These are phyloP conservation scores for Chrysoperla carnea DNA, from an alignment of 1,140 invertebrate species.

Conservation along the genomic window DNA sequence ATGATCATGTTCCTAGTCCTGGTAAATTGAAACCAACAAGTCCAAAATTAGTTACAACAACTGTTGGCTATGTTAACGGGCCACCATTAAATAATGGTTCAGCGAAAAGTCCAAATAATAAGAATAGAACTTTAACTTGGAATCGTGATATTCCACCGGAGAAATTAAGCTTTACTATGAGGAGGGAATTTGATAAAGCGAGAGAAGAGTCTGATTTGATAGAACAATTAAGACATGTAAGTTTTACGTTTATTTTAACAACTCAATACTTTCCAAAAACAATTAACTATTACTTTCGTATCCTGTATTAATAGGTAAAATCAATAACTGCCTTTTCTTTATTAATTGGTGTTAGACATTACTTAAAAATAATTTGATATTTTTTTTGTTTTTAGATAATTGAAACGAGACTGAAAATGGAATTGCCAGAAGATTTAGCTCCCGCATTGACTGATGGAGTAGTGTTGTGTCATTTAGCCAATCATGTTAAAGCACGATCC, in stretches of 20 bases:
- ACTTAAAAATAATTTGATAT: slow-evolving; percentile 2
- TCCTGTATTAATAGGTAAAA: slow-evolving; percentile 1
- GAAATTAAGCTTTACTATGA: slow-evolving; percentile 81
- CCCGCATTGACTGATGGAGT: slow-evolving; percentile 78
- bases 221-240: slow-evolving; percentile 65
- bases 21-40: slow-evolving; percentile 8
- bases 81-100: slow-evolving; percentile 21
- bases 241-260: slow-evolving; percentile 17
- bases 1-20: slow-evolving; percentile 24
- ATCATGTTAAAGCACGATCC: slow-evolving; percentile 73
- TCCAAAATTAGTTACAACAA: slow-evolving; percentile 33
- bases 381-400: slow-evolving; percentile 50
- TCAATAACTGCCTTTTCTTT: too few species aligned
- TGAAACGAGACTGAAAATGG: slow-evolving; percentile 76
- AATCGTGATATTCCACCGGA: slow-evolving; percentile 48
- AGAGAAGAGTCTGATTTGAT: slow-evolving; percentile 77
- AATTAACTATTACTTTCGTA: slow-evolving; percentile 3
- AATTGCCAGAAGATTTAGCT: slow-evolving; percentile 71
- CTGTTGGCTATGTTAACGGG: slow-evolving; percentile 36
- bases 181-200: slow-evolving; percentile 75
- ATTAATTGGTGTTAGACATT: too few species aligned
- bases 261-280: slow-evolving; percentile 1
- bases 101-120: slow-evolving; percentile 19
- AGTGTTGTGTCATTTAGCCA: slow-evolving; percentile 83
- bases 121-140: slow-evolving; percentile 37